Conservation (phyloP, 2,888 invertebrate species). For the Meteorus cinctellus region DNA sequence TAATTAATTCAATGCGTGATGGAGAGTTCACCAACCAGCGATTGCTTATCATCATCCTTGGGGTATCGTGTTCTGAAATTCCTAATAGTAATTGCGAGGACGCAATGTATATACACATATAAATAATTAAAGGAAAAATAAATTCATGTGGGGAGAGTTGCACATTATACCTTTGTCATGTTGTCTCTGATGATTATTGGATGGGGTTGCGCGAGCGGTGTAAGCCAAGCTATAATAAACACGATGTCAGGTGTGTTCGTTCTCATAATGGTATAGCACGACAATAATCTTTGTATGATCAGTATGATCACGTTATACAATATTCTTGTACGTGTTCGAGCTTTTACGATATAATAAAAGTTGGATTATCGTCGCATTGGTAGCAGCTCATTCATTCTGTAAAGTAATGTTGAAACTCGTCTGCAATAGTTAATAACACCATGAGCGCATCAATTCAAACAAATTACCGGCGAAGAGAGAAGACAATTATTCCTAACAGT, state of each 20-base stretch:
- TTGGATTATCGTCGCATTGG: not conserved
- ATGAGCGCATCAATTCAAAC: constrained; percentile 52
- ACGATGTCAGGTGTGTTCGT: constrained; percentile 26
- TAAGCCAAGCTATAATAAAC: constrained; percentile 9
- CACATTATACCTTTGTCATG: constrained; percentile 26
- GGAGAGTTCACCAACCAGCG: not conserved
- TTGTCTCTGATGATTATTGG: constrained; percentile 2
- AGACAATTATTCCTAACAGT: constrained; percentile 89
- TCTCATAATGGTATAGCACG: constrained; percentile 23
- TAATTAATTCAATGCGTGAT: not conserved
- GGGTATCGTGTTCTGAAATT: constrained; percentile 2
- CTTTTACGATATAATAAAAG: constrained; percentile 2
- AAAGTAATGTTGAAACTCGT: not conserved
- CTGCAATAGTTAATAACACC: not conserved
- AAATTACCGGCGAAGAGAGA: constrained; percentile 83
- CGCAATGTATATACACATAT: not conserved
- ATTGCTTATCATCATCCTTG: not conserved
- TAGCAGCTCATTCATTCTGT: not conserved
- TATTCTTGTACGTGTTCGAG: constrained; percentile 11
- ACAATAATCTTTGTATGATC: constrained; percentile 28
- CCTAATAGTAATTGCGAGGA: constrained; percentile 2
- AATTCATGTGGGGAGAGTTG: constrained; percentile 10
- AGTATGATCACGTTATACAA: constrained; percentile 32
- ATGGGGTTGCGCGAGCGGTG: constrained; percentile 15
- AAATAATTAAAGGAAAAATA: not conserved